phyloP scores from a whole-genome alignment of 2,113 vertebrate genomes.

The Dasyurus viverrinus region DNA sequence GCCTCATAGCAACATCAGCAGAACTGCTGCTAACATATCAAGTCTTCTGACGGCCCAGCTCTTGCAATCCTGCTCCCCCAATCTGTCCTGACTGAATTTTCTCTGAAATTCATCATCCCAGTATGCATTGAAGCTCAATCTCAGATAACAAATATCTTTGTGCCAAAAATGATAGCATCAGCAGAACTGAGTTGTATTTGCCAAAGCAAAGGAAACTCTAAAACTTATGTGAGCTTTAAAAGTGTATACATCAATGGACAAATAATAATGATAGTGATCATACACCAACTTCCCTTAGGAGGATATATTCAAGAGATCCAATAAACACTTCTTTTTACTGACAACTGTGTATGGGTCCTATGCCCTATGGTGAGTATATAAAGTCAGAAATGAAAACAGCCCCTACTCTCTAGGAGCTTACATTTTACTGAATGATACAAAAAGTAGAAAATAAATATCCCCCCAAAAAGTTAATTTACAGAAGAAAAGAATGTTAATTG shows the following conservation, averaged over 20 bases:
- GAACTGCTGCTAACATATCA: slow-evolving; percentile 67
- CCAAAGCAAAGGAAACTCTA: slow-evolving; percentile 63
- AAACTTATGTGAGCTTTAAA: slow-evolving; percentile 58
- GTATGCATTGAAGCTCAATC: slow-evolving; percentile 73
- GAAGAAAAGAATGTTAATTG: neutral
- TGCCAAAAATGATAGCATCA: slow-evolving; percentile 67
- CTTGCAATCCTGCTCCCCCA: slow-evolving; percentile 52
- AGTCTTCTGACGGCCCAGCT: slow-evolving; percentile 57
- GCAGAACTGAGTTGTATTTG: slow-evolving; percentile 55
- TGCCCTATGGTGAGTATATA: neutral
- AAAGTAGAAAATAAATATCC: neutral
- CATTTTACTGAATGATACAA: neutral
- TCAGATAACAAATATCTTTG: slow-evolving; percentile 78
- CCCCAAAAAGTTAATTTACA: neutral
- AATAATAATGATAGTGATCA: neutral
- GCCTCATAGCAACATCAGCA: slow-evolving; percentile 66
- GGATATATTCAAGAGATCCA: neutral
- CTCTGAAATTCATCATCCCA: slow-evolving; percentile 78
- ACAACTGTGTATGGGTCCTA: neutral
- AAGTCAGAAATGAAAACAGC: neutral
- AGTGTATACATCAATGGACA: slow-evolving; percentile 48
- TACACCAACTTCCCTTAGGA: neutral
- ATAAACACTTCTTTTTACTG: neutral
- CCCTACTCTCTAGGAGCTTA: neutral
- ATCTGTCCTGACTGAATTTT: slow-evolving; percentile 69